Percentiles rank a stretch among this genome's conserved stretches.
Conservation (phyloP, 2,113 vertebrate species). For the Pontoporia blainvillei region DNA sequence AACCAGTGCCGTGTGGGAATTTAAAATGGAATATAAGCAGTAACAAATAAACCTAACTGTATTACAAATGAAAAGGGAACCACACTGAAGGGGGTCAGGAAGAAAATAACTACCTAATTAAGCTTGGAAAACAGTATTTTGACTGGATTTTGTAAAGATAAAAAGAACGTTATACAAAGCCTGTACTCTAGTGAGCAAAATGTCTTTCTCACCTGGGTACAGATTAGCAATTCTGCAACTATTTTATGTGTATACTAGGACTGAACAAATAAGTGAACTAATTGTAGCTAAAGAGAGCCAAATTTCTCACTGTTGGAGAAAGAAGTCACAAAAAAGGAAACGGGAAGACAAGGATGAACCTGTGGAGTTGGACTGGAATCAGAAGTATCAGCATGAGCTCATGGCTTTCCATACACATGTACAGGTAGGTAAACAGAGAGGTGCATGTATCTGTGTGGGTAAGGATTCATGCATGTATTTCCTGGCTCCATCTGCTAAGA, state of each 20-base stretch:
- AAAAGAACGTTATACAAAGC: neutral
- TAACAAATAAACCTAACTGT: neutral
- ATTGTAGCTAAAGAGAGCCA: neutral
- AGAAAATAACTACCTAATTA: neutral
- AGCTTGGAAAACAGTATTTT: neutral
- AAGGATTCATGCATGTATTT: neutral
- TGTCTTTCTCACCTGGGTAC: neutral
- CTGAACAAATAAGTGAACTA: neutral
- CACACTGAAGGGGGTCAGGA: neutral
- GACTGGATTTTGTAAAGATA: neutral
- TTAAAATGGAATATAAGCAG: neutral
- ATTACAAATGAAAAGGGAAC: neutral
- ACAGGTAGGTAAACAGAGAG: neutral
- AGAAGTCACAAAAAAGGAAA: neutral
- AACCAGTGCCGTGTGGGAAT: neutral
- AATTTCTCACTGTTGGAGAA: neutral
- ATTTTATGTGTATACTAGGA: neutral
- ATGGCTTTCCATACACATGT: neutral
- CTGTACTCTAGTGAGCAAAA: neutral
- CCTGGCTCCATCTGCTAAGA: neutral
- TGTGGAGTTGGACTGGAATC: neutral
- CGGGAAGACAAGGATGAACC: neutral
- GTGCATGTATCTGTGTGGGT: neutral
- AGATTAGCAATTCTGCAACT: neutral
- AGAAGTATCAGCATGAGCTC: neutral